Evolutionary conservation across 2,888 invertebrate genomes (phyloP), one percentile per base, ranked within the genome.

Genomic region (Netelia fuscicornis): DNA sequence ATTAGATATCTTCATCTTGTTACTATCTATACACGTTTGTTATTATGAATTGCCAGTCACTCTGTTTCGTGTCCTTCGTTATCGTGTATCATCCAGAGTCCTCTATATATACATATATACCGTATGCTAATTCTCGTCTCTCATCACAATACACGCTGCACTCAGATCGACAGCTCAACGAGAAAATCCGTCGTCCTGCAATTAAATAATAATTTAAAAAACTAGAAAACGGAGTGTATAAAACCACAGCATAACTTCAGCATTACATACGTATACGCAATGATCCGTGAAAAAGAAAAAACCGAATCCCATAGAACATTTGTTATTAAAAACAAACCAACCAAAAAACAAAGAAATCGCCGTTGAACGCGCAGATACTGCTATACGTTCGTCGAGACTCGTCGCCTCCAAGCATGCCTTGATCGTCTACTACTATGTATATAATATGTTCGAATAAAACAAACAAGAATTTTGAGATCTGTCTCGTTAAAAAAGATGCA

Each of bases 321-420:
- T 56, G 54, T 76, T 42, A 70, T 54, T 65, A 60, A 84, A 42
- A 68, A 60, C 67, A 70, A 56, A 13, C 48, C 2, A 48, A 48
- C 48, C 9, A 54, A 54, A 64, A 17, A 42, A 64, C 52, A 44
- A n/a, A 65, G 70, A 65, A 70, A 23, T 56, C 64, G 42, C 68
- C 70, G 64, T 54, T 65, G 20, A 71, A 56, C 70, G 79, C 52
- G 74, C 64, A 37, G 68, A 48, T 67, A 48, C 30, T 70, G 37
- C 11, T 68, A 58, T 44, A 64, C 23, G 23, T 70, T n/a, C 60
- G 60, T 13, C 79, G 54, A 52, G 42, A 48, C 42, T 76, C 71
- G 80, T 80, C 83, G 79, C 48, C 76, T 81, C 71, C 67, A 71
- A 82, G 82, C 81, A 85, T 82, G 84, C 77, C 60, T 74, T 58